A percentile compares a stretch with the other conserved stretches of the same genome.
These are phyloP conservation scores for Leucoma salicis DNA, from an alignment of 2,888 invertebrate species.

Conservation along the genomic window DNA sequence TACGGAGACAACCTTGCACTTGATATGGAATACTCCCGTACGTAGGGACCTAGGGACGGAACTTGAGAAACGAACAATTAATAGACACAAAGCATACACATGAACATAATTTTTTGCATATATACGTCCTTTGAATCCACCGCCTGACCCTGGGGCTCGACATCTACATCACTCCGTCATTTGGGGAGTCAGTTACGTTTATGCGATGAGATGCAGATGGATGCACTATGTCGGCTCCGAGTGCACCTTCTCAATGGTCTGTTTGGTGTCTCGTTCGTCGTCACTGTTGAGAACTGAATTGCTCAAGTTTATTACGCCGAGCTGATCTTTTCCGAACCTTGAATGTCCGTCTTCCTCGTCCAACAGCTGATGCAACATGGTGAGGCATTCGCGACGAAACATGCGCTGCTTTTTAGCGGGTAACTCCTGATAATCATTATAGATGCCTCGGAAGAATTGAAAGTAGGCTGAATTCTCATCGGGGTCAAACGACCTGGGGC, in stretches of 20 bases:
- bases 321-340: constrained; percentile 15
- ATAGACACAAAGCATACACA: too few species aligned
- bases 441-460: constrained; percentile 69
- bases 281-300: constrained; percentile 18
- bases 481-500: constrained; percentile 48
- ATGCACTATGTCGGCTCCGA: not conserved
- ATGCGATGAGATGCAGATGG: constrained; percentile 2
- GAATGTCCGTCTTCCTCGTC: constrained; percentile 52
- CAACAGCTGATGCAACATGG: constrained; percentile 57
- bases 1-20: too few species aligned
- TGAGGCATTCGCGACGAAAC: constrained; percentile 63
- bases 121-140: too few species aligned
- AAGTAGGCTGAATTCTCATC: constrained; percentile 68
- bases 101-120: too few species aligned
- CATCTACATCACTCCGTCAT: too few species aligned
- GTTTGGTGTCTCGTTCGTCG: constrained; percentile 7
- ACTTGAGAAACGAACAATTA: too few species aligned
- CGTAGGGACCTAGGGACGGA: too few species aligned
- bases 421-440: constrained; percentile 63
- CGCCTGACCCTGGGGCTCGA: too few species aligned
- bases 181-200: too few species aligned
- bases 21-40: too few species aligned
- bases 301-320: constrained; percentile 38
- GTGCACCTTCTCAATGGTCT: constrained; percentile 1
- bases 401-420: constrained; percentile 49